These are phyloP conservation scores for Cheilosia variabilis DNA, from an alignment of 2,888 invertebrate genomes.

Conservation along the genomic window DNA sequence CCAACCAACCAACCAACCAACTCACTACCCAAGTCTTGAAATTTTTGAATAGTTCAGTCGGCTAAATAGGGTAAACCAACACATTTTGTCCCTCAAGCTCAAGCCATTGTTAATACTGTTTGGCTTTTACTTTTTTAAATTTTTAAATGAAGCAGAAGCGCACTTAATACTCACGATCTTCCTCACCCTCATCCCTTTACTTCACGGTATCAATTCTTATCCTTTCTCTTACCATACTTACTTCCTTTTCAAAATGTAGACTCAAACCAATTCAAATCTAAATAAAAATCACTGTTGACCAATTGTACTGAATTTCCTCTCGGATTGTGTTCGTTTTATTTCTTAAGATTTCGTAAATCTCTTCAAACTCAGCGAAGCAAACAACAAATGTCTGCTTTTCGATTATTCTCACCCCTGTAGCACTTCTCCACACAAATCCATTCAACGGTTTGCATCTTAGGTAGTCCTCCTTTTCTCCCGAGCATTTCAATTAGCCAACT, in stretches of 20 bases:
- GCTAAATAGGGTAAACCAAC: too few species aligned
- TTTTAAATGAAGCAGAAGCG: neutral
- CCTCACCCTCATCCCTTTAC: neutral
- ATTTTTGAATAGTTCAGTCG: too few species aligned
- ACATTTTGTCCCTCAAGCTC: too few species aligned
- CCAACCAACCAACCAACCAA: too few species aligned
- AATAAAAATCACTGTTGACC: slow-evolving; percentile 6
- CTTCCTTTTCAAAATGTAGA: neutral
- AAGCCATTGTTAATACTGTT: too few species aligned
- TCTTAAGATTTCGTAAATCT: slow-evolving; percentile 45
- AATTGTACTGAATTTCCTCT: slow-evolving; percentile 4
- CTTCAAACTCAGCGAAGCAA: slow-evolving; percentile 52
- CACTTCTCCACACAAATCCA: neutral
- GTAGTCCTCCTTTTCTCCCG: neutral
- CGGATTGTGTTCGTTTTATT: slow-evolving; percentile 29
- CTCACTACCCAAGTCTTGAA: too few species aligned
- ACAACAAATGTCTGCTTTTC: slow-evolving; percentile 28
- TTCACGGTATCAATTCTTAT: neutral
- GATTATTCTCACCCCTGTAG: slow-evolving; percentile 34
- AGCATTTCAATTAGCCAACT: slow-evolving; percentile 30
- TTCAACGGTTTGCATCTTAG: slow-evolving; percentile 18
- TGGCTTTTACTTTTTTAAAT: neutral
- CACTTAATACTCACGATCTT: neutral
- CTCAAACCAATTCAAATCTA: neutral
- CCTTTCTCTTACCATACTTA: neutral